Evolutionary conservation across 2,888 invertebrate species (phyloP), one percentile per base, ranked within the genome.

Genomic region (Lochmaea capreae): DNA sequence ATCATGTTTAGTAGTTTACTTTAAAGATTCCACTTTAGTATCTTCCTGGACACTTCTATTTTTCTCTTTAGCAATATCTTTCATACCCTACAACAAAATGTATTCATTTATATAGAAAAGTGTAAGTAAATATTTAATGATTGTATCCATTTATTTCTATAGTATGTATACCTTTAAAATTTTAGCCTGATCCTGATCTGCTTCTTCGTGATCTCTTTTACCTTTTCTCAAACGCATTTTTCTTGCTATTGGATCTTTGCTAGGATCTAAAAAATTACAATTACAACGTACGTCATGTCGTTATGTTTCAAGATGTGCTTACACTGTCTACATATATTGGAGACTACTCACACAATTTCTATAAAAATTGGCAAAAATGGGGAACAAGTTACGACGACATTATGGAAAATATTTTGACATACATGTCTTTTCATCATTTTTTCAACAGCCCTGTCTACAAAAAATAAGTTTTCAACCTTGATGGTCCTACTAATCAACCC

Each of bases 231-330:
- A 87, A 5, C 98, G 92, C 88, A 98, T 91, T 88, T 98, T 98
- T 43, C 99, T 91, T 0, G 98, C 98, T 80, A 98, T 95, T 3
- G 98, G 97, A 89, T 99, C 99, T 84, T 94, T 95, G 80, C 91
- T 90, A 46, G 91, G 90, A 80, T 90, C 91, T 89, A 83, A 63
- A 63, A 39, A 39, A 39, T 39, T 39, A 39, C 9, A 8, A 39
- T 39, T 39, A 39, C 33, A 39, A 39, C 9, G 22, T 22, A 22
- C 3, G 22, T 22, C 22, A 22, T 3, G 22, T 22, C 22, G 3
- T 22, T 22, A 22, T n/a, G n/a, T n/a, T n/a, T n/a, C n/a, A n/a
- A n/a, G n/a, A n/a, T n/a, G n/a, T n/a, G n/a, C n/a, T n/a, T n/a
- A n/a, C n/a, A n/a, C n/a, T n/a, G n/a, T n/a, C n/a, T n/a, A n/a